Base-by-base conservation (phyloP, 92 coral and sea anemone genomes). In the Pocillopora meandrina region DNA sequence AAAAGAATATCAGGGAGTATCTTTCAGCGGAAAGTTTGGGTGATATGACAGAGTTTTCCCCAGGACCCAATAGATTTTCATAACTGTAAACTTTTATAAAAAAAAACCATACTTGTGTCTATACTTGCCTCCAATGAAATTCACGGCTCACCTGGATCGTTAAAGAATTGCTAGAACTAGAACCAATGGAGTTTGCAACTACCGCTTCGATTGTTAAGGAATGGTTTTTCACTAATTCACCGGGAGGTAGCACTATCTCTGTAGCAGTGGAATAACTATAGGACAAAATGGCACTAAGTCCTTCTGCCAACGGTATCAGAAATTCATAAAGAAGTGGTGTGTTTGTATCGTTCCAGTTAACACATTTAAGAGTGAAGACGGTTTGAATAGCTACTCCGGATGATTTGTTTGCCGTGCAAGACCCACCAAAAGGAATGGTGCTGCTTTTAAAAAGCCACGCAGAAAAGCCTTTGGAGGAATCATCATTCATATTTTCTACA, bases 261-360 rank as follows among this genome's bases (percentile, higher is more conserved):
- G 26, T 67, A 10, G n/a, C 67, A n/a, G 68, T 31, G 33, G 64
- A 16, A 56, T 76, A 76, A 15, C 80, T 56, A 20, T 76, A 60
- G 10, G 80, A 76, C 26, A 76, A 60, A 59, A 60, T 59, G 26
- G 80, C 35, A 19, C 26, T 60, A 33, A 47, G 11, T 36, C 67
- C 80, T 20, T 76, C 67, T 33, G 67, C 80, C 19, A 58, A 7
- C 8, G 80, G 36, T n/a, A 60, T 21, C 23, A 58, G 10, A 52
- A 78, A 64, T 21, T 78, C 82, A 61, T 78, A 78, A 63, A 52
- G 72, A 63, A 78, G 72, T 36, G 82, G 82, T 33, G 49, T 18
- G 72, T 65, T 63, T n/a, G 61, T 10, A 64, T 64, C 82, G 6
- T 63, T 21, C 82, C 82, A 64, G 47, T 47, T 64, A 35, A 35